A percentile compares a stretch with the other conserved stretches of the same genome.
phyloP scores from a whole-genome alignment of 2,113 vertebrate species.

The Halichoeres trimaculatus region DNA sequence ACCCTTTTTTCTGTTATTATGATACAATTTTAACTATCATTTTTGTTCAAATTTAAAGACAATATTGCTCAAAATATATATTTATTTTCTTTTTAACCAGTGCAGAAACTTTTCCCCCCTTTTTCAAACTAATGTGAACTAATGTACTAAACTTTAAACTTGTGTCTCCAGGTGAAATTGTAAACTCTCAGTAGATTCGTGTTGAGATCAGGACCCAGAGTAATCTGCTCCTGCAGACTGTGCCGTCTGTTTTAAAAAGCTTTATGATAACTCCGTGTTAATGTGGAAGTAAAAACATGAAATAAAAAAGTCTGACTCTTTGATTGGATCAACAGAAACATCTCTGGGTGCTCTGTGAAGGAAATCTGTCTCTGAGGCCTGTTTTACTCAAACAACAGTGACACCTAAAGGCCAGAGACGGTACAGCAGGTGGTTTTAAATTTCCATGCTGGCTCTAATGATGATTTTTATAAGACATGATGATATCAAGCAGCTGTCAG shows the following conservation, averaged over 20 bases:
- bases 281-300: background rate
- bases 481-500: background rate
- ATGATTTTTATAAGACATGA: background rate
- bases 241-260: slow-evolving; percentile 1
- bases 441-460: background rate
- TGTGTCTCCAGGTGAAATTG: too few species aligned
- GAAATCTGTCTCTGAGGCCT: slow-evolving; percentile 1
- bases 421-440: background rate
- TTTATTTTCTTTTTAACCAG: too few species aligned
- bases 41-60: too few species aligned
- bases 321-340: background rate
- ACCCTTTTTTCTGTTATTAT: too few species aligned
- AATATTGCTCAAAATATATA: too few species aligned
- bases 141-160: too few species aligned
- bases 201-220: too few species aligned
- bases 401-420: background rate
- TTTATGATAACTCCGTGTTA: background rate
- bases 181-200: too few species aligned
- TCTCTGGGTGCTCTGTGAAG: slow-evolving; percentile 11
- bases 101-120: too few species aligned
- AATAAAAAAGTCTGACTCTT: background rate
- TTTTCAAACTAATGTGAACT: too few species aligned
- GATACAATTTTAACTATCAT: too few species aligned
- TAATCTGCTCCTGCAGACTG: too few species aligned
- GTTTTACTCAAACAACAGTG: slow-evolving; percentile 27